phyloP scores from a whole-genome alignment of 2,888 invertebrate genomes.

The Yponomeuta cagnagella region DNA sequence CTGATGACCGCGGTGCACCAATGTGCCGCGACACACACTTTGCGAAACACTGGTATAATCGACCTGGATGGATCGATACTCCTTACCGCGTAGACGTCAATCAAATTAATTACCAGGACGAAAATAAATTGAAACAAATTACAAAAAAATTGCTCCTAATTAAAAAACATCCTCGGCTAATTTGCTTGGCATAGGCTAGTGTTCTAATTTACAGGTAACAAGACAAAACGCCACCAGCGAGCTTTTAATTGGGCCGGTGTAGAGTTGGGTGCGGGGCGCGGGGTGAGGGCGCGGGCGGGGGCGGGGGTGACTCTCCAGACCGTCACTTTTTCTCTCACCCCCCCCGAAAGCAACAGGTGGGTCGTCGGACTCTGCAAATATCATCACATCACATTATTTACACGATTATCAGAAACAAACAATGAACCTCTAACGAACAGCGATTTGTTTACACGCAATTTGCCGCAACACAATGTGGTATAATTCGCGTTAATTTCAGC shows the following conservation, averaged over 20 bases:
- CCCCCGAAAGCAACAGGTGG: constrained; percentile 55
- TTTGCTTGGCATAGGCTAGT: constrained; percentile 12
- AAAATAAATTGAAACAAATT: background rate
- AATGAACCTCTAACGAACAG: constrained; percentile 12
- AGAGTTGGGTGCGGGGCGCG: constrained; percentile 29
- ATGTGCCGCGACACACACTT: no score
- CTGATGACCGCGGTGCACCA: no score
- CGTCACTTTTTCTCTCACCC: constrained; percentile 60
- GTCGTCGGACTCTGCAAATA: constrained; percentile 44
- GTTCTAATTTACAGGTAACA: constrained; percentile 24
- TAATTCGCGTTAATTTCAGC: constrained; percentile 52
- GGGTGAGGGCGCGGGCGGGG: constrained; percentile 24
- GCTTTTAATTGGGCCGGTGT: constrained; percentile 63
- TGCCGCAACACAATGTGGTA: constrained; percentile 31
- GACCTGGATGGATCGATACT: background rate
- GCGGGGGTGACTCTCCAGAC: constrained; percentile 30
- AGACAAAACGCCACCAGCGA: constrained; percentile 43
- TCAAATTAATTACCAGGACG: background rate
- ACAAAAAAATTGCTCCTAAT: background rate
- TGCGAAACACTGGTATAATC: no score
- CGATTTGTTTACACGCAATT: constrained; percentile 25
- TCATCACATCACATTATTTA: constrained; percentile 14
- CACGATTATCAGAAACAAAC: constrained; percentile 11
- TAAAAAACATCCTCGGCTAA: constrained; percentile 7
- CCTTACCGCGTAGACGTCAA: background rate